phyloP scores from a whole-genome alignment of 2,888 invertebrate genomes.

The Drosophila mettleri region DNA sequence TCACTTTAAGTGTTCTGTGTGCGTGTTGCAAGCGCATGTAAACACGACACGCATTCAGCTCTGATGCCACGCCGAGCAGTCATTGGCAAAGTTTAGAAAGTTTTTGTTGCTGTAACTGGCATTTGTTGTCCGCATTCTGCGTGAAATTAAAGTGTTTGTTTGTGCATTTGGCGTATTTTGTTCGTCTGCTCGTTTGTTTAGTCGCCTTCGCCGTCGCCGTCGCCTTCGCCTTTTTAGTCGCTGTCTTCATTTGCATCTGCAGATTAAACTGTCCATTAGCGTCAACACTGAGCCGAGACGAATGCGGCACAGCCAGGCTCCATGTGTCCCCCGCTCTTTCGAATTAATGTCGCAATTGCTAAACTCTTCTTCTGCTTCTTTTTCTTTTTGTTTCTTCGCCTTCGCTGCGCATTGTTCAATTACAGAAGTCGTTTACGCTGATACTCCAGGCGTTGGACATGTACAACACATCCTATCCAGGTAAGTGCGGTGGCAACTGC shows the following conservation, averaged over 20 bases:
- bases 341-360: conserved; percentile 24
- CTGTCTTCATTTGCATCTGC: conserved; percentile 74
- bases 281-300: conserved; percentile 61
- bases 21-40: background rate
- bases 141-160: conserved; percentile 71
- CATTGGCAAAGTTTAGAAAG: conserved; percentile 62
- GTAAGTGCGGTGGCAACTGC: conserved; percentile 86
- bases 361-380: conserved; percentile 1
- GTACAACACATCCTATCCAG: conserved; percentile 90
- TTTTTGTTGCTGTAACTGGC: conserved; percentile 35
- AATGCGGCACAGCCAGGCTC: conserved; percentile 7
- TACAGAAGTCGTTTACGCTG: conserved; percentile 96
- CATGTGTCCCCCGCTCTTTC: background rate
- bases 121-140: conserved; percentile 42
- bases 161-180: conserved; percentile 46
- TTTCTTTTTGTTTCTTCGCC: background rate
- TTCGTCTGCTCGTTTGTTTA: conserved; percentile 30
- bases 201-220: no score
- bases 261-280: conserved; percentile 81
- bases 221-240: conserved; percentile 31
- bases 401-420: conserved; percentile 81
- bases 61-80: conserved; percentile 20
- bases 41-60: background rate
- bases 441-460: conserved; percentile 96
- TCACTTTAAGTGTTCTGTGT: background rate